Percentiles rank a stretch among this genome's conserved stretches.
Evolutionary conservation across 53 echinoderm and acorn worm genomes (phyloP).

Genomic region (Hippasteria phrygiana): DNA sequence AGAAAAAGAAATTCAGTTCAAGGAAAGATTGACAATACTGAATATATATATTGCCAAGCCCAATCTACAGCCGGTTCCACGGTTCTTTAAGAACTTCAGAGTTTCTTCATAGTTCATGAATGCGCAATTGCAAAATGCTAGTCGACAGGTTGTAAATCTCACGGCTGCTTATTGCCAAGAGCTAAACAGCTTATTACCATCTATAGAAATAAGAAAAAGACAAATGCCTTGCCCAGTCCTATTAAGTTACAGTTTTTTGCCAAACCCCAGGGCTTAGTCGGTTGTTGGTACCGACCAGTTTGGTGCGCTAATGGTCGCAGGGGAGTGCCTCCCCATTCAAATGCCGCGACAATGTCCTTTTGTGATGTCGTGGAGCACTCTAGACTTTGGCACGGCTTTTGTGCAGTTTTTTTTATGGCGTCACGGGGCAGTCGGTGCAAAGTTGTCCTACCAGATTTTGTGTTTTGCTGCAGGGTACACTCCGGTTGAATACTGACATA

Average conservation of each 20-base stretch:
- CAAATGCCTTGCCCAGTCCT: background rate
- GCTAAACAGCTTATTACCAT: slow-evolving; percentile 1
- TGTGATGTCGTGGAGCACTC: slow-evolving; percentile 12
- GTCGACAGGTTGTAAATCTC: slow-evolving; percentile 27
- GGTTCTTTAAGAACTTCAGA: too few species aligned
- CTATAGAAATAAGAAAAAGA: slow-evolving; percentile 16
- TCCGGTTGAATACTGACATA: background rate
- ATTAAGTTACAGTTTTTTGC: slow-evolving; percentile 32
- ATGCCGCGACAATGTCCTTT: slow-evolving; percentile 42
- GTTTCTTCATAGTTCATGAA: too few species aligned
- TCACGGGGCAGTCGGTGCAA: background rate
- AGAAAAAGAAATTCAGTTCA: background rate
- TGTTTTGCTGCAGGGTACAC: background rate
- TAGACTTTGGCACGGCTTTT: slow-evolving; percentile 23
- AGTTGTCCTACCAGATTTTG: background rate
- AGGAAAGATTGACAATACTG: background rate
- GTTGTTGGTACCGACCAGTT: slow-evolving; percentile 5
- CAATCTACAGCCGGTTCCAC: background rate
- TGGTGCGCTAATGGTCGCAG: slow-evolving; percentile 21
- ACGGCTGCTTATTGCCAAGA: background rate
- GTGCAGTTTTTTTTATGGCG: background rate
- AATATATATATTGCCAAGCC: background rate
- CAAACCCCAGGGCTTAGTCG: background rate
- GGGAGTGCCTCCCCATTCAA: slow-evolving; percentile 37
- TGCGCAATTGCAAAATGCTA: background rate